Evolutionary conservation across 1,140 invertebrate genomes (phyloP).

Genomic region (Bombus waltoni): DNA sequence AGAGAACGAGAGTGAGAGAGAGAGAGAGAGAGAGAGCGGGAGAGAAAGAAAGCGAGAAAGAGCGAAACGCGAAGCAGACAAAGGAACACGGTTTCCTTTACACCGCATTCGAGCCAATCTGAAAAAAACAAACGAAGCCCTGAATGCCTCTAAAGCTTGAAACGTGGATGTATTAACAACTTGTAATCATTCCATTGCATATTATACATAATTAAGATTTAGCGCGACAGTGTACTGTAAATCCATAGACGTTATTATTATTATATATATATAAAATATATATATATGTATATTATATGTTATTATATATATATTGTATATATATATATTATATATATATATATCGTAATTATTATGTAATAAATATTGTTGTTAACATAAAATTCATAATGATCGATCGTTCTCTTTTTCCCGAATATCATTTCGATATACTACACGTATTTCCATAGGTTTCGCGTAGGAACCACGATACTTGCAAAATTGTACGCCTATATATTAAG

Average conservation of each 20-base stretch:
- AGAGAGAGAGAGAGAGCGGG: background rate
- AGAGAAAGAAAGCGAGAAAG: background rate
- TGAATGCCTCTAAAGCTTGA: constrained; percentile 53
- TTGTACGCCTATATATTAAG: no score
- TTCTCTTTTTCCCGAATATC: background rate
- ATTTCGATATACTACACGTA: no score
- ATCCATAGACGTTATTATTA: constrained; percentile 83
- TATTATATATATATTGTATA: constrained; percentile 35
- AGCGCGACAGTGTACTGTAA: constrained; percentile 82
- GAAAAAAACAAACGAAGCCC: constrained; percentile 15
- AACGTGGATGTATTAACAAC: constrained; percentile 77
- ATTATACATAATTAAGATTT: constrained; percentile 77
- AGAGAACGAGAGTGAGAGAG: background rate
- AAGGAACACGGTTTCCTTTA: constrained; percentile 1
- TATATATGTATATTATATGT: constrained; percentile 35
- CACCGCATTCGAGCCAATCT: constrained; percentile 22
- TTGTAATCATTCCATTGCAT: constrained; percentile 82
- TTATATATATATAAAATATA: no score
- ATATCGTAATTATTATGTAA: constrained; percentile 83
- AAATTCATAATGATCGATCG: background rate
- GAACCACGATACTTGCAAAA: no score
- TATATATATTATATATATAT: no score
- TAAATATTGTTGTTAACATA: constrained; percentile 84
- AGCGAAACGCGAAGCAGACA: background rate
- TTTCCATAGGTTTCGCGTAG: no score